Evolutionary conservation across 2,113 vertebrate species (phyloP), one percentile per base, ranked within the genome.

Genomic region (Nothocercus julius): DNA sequence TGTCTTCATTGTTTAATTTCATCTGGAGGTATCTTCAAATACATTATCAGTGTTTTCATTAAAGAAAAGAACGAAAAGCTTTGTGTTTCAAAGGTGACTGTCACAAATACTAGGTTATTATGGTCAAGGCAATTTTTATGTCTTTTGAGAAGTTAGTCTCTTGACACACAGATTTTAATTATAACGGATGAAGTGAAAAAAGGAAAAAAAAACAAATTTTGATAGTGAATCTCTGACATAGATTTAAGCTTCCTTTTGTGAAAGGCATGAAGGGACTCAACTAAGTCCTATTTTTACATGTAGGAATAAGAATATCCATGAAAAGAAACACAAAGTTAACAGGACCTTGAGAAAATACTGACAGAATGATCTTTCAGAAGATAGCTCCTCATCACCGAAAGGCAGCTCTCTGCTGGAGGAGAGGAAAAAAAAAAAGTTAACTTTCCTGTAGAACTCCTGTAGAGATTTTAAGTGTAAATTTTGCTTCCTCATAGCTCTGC

Each of bases 321-420:
- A 53, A 61, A 93, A 87, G 72, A 75, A 88, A 38, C 1, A 24
- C 34, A 83, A 90, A 93, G 56, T 75, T 73, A 91, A 75, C 68
- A 90, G 61, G 56, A 93, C 90, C 73, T 83, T 88, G 72, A 88
- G 68, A 92, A 91, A 90, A 20, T 40, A 58, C 61, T 85, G 79
- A 34, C 34, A 81, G 63, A 70, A 94, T 8, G 77, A 80, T 80
- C 45, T 83, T 77, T 89, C 76, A 88, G 80, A 92, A 89, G 8
- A 83, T 44, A 85, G 28, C 32, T 91, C 21, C 49, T 89, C 66
- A 89, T 91, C 68, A 75, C 42, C 83, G 24, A 0, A 0, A 80
- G 75, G 53, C 54, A 87, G 28, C 59, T 87, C 81, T 77, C 27
- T 1, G 6, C 59, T 77, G n/a, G n/a, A n/a, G n/a, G n/a, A 73